Conservation (phyloP, 2,888 invertebrate genomes). For the Ophion obscuratus region DNA sequence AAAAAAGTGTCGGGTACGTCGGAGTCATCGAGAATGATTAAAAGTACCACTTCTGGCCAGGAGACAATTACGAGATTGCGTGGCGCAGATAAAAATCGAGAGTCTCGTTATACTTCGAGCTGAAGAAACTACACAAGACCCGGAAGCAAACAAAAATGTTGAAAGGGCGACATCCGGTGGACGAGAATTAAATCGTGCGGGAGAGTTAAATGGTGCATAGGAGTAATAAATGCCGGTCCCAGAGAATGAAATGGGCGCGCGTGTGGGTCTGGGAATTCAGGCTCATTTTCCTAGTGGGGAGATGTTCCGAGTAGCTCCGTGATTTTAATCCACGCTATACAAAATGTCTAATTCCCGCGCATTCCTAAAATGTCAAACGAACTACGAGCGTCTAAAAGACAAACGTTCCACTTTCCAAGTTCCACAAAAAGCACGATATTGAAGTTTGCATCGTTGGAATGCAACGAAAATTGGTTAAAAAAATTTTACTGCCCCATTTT, state of each 20-base stretch:
- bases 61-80: background rate
- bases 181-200: slow-evolving; percentile 9
- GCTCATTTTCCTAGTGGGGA: background rate
- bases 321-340: background rate
- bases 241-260: background rate
- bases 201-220: background rate
- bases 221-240: background rate
- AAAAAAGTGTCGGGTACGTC: background rate
- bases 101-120: background rate
- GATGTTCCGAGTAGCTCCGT: background rate
- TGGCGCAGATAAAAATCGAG: background rate
- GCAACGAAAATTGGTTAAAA: too few species aligned
- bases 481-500: too few species aligned
- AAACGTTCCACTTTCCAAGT: too few species aligned
- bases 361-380: too few species aligned
- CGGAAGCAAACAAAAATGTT: background rate
- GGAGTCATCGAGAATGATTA: background rate
- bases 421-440: too few species aligned
- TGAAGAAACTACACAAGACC: background rate
- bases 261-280: background rate
- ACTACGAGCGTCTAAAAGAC: too few species aligned
- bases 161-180: slow-evolving; percentile 1
- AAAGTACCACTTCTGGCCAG: background rate
- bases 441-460: too few species aligned
- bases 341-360: too few species aligned